Evolutionary conservation across 2,888 invertebrate species (phyloP).

Genomic region (Iselma pallidipennis): DNA sequence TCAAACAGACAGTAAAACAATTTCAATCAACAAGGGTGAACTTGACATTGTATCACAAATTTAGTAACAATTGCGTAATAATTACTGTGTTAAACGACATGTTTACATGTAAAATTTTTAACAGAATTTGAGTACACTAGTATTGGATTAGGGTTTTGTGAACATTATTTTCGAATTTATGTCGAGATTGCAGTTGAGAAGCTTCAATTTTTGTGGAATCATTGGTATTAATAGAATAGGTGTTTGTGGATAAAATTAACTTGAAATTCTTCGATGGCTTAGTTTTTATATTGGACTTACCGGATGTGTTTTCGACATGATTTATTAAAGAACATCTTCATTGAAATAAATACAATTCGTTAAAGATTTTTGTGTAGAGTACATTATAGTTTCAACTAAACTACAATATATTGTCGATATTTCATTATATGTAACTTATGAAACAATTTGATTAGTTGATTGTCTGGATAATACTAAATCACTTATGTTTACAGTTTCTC

Average conservation of each 20-base stretch:
- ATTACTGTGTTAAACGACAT: slow-evolving; percentile 4
- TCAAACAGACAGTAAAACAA: background rate
- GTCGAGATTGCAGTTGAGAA: slow-evolving; percentile 1
- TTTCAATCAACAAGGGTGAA: slow-evolving; percentile 11
- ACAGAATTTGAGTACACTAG: background rate
- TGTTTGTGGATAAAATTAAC: slow-evolving; percentile 13
- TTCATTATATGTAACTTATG: background rate
- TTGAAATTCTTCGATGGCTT: slow-evolving; percentile 3
- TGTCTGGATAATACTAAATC: slow-evolving; percentile 4
- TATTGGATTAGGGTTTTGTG: background rate
- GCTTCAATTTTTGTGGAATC: slow-evolving; percentile 6
- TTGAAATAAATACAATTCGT: background rate
- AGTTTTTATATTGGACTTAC: slow-evolving; percentile 12
- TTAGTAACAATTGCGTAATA: slow-evolving; percentile 21
- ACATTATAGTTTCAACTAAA: background rate
- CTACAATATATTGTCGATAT: background rate
- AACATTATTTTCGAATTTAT: slow-evolving; percentile 5
- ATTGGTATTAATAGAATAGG: slow-evolving; percentile 12
- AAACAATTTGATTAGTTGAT: background rate
- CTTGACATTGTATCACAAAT: slow-evolving; percentile 25
- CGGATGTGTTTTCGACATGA: slow-evolving; percentile 17
- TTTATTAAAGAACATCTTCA: background rate
- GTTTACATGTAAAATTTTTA: slow-evolving; percentile 1
- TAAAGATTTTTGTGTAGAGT: background rate
- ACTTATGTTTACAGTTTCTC: slow-evolving; percentile 38